Base-by-base conservation (phyloP, 2,113 vertebrate species). In the Propithecus coquereli region DNA sequence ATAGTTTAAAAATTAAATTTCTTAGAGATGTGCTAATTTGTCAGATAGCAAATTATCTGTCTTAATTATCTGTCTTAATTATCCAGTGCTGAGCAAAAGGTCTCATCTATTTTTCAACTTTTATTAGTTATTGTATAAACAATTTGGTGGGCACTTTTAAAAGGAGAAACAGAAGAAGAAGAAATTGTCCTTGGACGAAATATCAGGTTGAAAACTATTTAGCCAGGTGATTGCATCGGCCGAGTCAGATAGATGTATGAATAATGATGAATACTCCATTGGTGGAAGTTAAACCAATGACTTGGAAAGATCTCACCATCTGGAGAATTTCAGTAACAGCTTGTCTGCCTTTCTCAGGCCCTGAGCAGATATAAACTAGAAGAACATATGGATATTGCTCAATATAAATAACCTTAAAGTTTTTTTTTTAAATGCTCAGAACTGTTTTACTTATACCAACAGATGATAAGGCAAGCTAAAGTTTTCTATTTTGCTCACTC, bases 251-350 rank as follows among this genome's bases (percentile, higher is more conserved):
- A 32, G 50, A 86, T 11, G 2, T 6, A 34, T 6, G 17, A 0
- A 8, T 16, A 27, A 50, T 6, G 57, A n/a, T 80, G 66, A 40
- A 5, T 9, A 68, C 14, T 32, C 73, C 82, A 73, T 1, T 43
- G 52, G 52, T 47, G 57, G 37, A 77, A 40, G 43, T 87, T 65
- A 95, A 79, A 71, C 47, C 79, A 70, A 37, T 22, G 43, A 45
- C 71, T 73, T 57, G 57, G 68, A 94, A 86, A 94, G 73, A 84
- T 63, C 50, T 45, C 37, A 84, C 65, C 93, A 86, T 91, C 79
- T 95, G 95, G 89, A 95, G 74, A 97, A 81, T 89, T 96, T 97
- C 86, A 96, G 45, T 77, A 83, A 91, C 88, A 96, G 86, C 63
- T 87, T 89, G 37, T 45, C 88, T 83, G 57, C 85, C 74, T 95